Percentiles rank a stretch among this genome's conserved stretches.
Conservation (phyloP, 37 sponge, comb jelly and placozoan species). For the Halichondria panicea region DNA sequence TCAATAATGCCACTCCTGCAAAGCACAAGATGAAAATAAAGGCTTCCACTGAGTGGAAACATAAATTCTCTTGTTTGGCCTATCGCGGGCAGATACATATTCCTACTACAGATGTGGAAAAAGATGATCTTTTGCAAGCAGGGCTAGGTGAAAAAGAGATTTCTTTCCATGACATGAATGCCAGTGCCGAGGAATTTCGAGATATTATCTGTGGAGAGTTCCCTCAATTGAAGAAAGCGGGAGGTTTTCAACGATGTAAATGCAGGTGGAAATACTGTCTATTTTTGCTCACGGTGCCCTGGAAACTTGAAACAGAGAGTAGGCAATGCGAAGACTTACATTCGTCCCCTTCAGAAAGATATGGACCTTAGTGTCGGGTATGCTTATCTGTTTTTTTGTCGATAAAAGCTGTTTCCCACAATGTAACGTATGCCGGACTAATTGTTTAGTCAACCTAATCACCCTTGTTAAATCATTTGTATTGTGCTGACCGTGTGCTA, state of each 20-base stretch:
- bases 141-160: constrained; percentile 60
- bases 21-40: no score
- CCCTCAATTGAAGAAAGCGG: constrained; percentile 20
- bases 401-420: no score
- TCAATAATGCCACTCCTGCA: no score
- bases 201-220: constrained; percentile 23
- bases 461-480: no score
- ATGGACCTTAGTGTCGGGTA: constrained; percentile 22
- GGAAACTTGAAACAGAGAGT: constrained; percentile 34
- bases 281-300: constrained; percentile 34
- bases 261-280: no score
- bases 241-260: constrained; percentile 24
- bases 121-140: constrained; percentile 43
- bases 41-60: constrained; percentile 57
- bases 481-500: no score
- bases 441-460: no score
- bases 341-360: constrained; percentile 41
- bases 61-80: constrained; percentile 49
- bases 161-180: constrained; percentile 12
- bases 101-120: constrained; percentile 41
- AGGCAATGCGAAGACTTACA: constrained; percentile 44
- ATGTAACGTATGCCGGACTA: no score
- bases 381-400: no score
- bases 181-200: constrained; percentile 27
- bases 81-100: constrained; percentile 29